These are phyloP conservation scores for Taenaris catops DNA, from an alignment of 2,888 invertebrate genomes.

Conservation along the genomic window DNA sequence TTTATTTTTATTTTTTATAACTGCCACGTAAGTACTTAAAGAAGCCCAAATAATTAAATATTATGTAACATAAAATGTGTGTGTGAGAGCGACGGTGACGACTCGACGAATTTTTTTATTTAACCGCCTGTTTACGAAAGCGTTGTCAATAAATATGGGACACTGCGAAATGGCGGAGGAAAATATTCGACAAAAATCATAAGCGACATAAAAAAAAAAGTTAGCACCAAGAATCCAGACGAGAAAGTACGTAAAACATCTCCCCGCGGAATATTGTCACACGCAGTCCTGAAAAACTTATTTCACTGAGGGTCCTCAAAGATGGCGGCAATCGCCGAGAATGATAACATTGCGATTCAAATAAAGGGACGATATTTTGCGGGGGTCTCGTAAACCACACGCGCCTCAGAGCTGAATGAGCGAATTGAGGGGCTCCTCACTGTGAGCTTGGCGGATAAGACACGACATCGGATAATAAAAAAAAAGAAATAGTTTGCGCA, in stretches of 20 bases:
- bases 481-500: too few species aligned
- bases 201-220: constrained; percentile 6
- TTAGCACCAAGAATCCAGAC: constrained; percentile 4
- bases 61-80: too few species aligned
- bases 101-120: too few species aligned
- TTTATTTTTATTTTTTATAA: too few species aligned
- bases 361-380: constrained; percentile 51
- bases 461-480: neutral
- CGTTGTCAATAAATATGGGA: too few species aligned
- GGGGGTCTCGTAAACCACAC: constrained; percentile 56
- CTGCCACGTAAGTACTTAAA: too few species aligned
- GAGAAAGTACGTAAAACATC: constrained; percentile 7
- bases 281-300: constrained; percentile 31
- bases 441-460: constrained; percentile 23
- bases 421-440: constrained; percentile 26
- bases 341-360: constrained; percentile 57
- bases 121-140: too few species aligned
- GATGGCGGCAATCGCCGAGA: constrained; percentile 30
- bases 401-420: constrained; percentile 48
- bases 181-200: constrained; percentile 4
- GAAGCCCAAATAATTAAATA: too few species aligned
- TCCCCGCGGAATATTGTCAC: constrained; percentile 27
- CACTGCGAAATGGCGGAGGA: neutral
- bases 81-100: too few species aligned
- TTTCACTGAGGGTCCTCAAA: constrained; percentile 28